Evolutionary conservation across 2,113 vertebrate species (phyloP), one percentile per base, ranked within the genome.

Genomic region (Tyto alba): DNA sequence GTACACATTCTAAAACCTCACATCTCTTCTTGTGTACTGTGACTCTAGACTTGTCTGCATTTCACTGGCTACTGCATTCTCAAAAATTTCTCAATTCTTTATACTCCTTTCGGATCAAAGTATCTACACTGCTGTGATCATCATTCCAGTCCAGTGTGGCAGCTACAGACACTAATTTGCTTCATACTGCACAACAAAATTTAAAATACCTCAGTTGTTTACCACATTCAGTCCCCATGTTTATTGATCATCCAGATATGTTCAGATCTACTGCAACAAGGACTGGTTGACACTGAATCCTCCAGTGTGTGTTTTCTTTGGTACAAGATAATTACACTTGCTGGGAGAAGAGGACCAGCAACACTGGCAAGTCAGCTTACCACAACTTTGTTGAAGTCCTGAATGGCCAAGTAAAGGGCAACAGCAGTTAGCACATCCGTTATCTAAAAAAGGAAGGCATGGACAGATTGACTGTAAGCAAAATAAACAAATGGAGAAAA

Each of bases 311-410:
- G 36, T 59, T 69, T 75, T 77, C 32, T 88, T 56, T 77, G 47
- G 59, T 63, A 68, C 47, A 77, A 68, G 60, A n/a, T 7, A 75
- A 59, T 60, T 30, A 56, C 16, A 83, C 23, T 40, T 84, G 43
- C 40, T 83, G 90, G 53, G 69, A 92, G 59, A 93, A 93, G 29
- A 89, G 40, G 36, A 78, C 7, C 52, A 66, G 74, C 19, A 73
- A 45, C 53, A 30, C 13, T 21, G 55, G 15, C 34, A 82, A 91
- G 38, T 85, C 72, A 88, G 77, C 99, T 99, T 96, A 99, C 99
- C 99, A 99, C 98, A 98, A 98, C 98, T 96, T 99, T 99, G 98
- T 99, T 99, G 98, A 99, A 99, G 92, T 99, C 99, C 85, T 98
- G 98, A 63, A 99, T 98, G n/a, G 99, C 98, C 96, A 99, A 95